Conservation (phyloP, 1,140 invertebrate genomes). For the Aphis craccivora region DNA sequence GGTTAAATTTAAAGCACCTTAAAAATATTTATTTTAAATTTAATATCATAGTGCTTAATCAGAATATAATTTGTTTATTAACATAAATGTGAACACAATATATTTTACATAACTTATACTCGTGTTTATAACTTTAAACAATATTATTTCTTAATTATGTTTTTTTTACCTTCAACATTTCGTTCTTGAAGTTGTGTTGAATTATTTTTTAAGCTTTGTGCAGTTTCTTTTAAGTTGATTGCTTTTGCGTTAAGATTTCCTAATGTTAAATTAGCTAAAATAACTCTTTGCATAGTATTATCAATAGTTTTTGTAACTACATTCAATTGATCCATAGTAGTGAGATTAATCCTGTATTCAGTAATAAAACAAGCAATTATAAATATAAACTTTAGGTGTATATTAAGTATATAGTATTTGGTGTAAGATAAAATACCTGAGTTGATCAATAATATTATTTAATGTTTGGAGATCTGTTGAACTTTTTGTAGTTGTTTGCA, state of each 20-base stretch:
- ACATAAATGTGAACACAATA: neutral
- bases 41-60: neutral
- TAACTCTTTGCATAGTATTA: slow-evolving; percentile 79
- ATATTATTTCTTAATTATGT: neutral
- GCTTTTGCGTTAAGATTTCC: slow-evolving; percentile 77
- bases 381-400: neutral
- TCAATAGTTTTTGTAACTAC: slow-evolving; percentile 73
- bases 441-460: slow-evolving; percentile 67
- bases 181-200: slow-evolving; percentile 92
- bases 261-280: slow-evolving; percentile 78
- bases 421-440: slow-evolving; percentile 65
- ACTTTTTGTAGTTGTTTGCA: slow-evolving; percentile 79
- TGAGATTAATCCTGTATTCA: slow-evolving; percentile 57
- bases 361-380: slow-evolving; percentile 45
- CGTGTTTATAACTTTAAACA: neutral
- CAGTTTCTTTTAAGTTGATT: slow-evolving; percentile 75
- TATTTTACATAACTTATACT: neutral
- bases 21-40: slow-evolving; percentile 11
- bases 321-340: slow-evolving; percentile 69
- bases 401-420: neutral
- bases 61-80: neutral
- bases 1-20: slow-evolving; percentile 87
- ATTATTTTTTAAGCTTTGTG: slow-evolving; percentile 79
- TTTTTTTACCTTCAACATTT: slow-evolving; percentile 80
- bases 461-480: slow-evolving; percentile 75